Evolutionary conservation across 2,888 invertebrate genomes (phyloP), one percentile per base, ranked within the genome.

Genomic region (Himalopsyche tibetana): DNA sequence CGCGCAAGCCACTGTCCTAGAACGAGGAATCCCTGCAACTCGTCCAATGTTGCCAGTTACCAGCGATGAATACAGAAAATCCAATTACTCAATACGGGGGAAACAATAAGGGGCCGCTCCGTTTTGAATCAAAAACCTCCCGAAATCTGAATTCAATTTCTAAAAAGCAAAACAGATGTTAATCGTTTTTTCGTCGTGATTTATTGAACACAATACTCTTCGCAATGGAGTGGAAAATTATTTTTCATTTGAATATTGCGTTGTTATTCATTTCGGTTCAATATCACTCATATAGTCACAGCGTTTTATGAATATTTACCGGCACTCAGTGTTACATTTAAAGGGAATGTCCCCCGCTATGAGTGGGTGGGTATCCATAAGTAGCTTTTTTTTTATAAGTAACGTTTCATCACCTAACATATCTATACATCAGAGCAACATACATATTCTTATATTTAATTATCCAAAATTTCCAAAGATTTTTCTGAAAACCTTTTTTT

Each of bases 51-150:
- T 42, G 38, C 42, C 42, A 80, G 40, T 80, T 42, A n/a, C 42
- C 42, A 80, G 40, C 40, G 42, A 80, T 80, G 80, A 84, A 85
- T 82, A 85, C 69, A 69, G 74, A 74, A 85, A 85, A 85, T 85
- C 85, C 85, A 85, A 85, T 85, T 85, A 85, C 85, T 85, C 85
- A 82, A 82, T 38, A 45, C 85, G 79, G 55, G 79, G 85, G 79
- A 82, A 85, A 85, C 82, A 82, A 85, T 82, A 79, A 82, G 85
- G 40, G 79, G 82, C 79, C 85, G 51, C 80, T 55, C 40, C 85
- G 74, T 82, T 82, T 84, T 51, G 81, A 86, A 84, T 84, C 83
- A 84, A 86, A 86, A 81, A 56, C 55, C 80, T 55, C 5, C 81
- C 81, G 63, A 63, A 63, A 63, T 63, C 63, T 63, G 63, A 63